These are phyloP conservation scores for Temnothorax ravouxi DNA, from an alignment of 2,888 invertebrate genomes.

Conservation along the genomic window DNA sequence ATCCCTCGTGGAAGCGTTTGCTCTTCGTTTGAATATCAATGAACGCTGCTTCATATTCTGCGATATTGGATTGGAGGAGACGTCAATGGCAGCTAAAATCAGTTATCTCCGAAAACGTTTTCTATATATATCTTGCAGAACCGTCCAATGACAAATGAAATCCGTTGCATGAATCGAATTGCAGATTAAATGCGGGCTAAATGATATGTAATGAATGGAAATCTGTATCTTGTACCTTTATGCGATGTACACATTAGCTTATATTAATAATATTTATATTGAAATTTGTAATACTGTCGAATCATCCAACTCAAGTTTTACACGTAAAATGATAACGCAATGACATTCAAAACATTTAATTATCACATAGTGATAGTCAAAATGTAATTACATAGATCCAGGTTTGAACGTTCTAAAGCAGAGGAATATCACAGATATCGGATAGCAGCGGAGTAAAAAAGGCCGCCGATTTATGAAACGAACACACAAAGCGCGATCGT, in stretches of 20 bases:
- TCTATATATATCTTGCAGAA: not conserved
- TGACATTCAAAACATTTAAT: not conserved
- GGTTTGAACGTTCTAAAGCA: not conserved
- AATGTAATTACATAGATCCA: not conserved
- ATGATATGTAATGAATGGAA: not conserved
- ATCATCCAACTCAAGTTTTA: not conserved
- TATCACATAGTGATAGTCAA: not conserved
- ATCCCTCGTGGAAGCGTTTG: not conserved
- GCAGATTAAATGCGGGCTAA: conserved; percentile 12
- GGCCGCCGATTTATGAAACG: conserved; percentile 23
- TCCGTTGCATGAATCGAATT: not conserved
- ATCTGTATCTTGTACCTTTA: not conserved
- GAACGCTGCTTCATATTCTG: conserved; percentile 7
- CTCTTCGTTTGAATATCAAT: conserved; percentile 47
- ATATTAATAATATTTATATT: conserved; percentile 4
- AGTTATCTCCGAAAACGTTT: conserved; percentile 26
- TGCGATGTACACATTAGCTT: not conserved
- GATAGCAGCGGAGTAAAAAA: not conserved
- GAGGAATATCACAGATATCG: not conserved
- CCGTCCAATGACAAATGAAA: not conserved
- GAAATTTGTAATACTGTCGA: not conserved
- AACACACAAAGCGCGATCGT: conserved; percentile 8
- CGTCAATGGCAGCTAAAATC: conserved; percentile 33
- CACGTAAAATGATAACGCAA: not conserved
- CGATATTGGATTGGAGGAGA: conserved; percentile 26